These are phyloP conservation scores for Bedellia somnulentella DNA, from an alignment of 2,888 invertebrate species.

Conservation along the genomic window DNA sequence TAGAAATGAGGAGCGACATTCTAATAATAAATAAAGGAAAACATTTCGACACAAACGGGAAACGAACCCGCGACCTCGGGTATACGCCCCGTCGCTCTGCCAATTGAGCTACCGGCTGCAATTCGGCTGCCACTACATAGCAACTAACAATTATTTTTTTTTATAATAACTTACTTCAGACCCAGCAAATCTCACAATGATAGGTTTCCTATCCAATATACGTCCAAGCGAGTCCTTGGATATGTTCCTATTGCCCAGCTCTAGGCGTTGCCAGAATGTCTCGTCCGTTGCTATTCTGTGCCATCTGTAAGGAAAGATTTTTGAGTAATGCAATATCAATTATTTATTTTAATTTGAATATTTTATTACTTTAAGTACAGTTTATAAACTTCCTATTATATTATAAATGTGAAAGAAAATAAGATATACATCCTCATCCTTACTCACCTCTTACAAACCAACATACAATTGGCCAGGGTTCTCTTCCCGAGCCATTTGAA, in stretches of 20 bases:
- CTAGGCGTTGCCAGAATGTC: constrained; percentile 82
- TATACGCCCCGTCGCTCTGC: no score
- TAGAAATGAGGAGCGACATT: no score
- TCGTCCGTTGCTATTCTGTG: constrained; percentile 79
- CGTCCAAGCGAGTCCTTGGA: constrained; percentile 70
- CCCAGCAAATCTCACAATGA: constrained; percentile 76
- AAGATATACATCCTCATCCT: constrained; percentile 15
- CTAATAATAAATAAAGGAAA: no score
- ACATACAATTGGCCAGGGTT: constrained; percentile 68
- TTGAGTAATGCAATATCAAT: not conserved
- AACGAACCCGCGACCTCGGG: no score
- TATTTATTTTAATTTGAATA: no score
- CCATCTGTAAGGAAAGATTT: constrained; percentile 62
- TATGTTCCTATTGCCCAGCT: constrained; percentile 73
- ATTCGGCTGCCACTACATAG: no score
- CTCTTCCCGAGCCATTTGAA: constrained; percentile 82
- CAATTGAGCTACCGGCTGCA: no score
- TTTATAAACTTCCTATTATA: not conserved
- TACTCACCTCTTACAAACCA: constrained; percentile 67
- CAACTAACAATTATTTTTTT: no score
- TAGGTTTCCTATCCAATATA: constrained; percentile 75
- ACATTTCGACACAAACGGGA: no score
- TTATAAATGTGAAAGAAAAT: constrained; percentile 1
- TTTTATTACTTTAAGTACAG: not conserved
- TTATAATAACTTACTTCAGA: constrained; percentile 78